These are phyloP conservation scores for Epinotia brunnichana DNA, from an alignment of 2,888 invertebrate species.

Conservation along the genomic window DNA sequence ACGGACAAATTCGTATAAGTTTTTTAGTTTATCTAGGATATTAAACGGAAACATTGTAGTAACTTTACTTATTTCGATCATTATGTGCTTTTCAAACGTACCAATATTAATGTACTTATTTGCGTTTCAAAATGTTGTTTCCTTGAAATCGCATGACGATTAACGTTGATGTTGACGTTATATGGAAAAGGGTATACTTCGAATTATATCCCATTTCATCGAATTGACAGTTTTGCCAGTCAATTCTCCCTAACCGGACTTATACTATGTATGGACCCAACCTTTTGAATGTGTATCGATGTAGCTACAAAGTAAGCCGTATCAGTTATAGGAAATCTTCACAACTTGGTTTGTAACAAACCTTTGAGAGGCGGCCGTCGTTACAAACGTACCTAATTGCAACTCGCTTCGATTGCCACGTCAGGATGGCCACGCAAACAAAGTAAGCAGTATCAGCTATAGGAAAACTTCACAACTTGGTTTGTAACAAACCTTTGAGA, in stretches of 20 bases:
- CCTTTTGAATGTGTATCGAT: constrained; percentile 15
- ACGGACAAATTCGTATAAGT: too few relatives aligned
- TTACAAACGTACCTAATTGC: constrained; percentile 28
- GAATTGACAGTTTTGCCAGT: too few relatives aligned
- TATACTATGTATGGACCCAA: not conserved
- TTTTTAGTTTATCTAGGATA: too few relatives aligned
- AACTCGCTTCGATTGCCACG: constrained; percentile 3
- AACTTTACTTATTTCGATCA: too few relatives aligned
- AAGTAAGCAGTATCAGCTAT: constrained; percentile 22
- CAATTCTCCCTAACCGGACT: not conserved
- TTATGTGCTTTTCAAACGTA: too few relatives aligned
- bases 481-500: constrained; percentile 29
- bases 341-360: constrained; percentile 8
- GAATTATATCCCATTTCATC: too few relatives aligned
- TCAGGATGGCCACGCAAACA: constrained; percentile 7
- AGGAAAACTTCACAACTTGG: constrained; percentile 20
- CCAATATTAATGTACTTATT: too few relatives aligned
- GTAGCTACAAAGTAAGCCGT: constrained; percentile 16
- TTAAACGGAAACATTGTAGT: too few relatives aligned
- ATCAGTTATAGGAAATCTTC: constrained; percentile 30
- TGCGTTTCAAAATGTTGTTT: too few relatives aligned
- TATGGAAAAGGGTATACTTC: too few relatives aligned
- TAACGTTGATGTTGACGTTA: too few relatives aligned
- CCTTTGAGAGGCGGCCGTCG: constrained; percentile 32
- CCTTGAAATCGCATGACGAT: too few relatives aligned